Evolutionary conservation across 2,888 invertebrate genomes (phyloP).

Genomic region (Pterobdella sp.): DNA sequence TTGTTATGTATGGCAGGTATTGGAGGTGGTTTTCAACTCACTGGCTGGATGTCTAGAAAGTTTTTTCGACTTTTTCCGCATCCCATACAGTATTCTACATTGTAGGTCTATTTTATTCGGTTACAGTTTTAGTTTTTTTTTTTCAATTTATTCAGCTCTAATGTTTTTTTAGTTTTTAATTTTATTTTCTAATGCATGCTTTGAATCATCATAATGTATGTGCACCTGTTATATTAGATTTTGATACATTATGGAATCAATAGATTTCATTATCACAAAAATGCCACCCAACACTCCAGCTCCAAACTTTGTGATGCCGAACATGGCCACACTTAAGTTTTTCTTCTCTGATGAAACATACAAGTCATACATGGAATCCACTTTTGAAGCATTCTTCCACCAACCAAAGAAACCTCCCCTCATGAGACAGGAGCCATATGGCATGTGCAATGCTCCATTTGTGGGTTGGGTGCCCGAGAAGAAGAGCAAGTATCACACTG

Average conservation of each 20-base stretch:
- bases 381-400: background rate
- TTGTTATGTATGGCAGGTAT: no score
- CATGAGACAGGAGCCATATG: background rate
- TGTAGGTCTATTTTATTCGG: no score
- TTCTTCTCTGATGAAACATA: background rate
- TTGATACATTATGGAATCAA: no score
- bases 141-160: no score
- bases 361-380: background rate
- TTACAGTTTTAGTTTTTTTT: no score
- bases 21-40: conserved; percentile 4
- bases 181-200: no score
- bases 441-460: background rate
- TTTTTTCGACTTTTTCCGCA: background rate
- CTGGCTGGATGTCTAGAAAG: background rate
- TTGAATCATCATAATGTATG: no score
- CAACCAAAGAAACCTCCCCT: background rate
- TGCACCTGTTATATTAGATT: no score
- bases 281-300: no score
- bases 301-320: background rate
- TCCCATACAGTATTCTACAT: background rate
- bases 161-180: no score
- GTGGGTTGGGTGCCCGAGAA: background rate
- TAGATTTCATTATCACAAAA: no score
- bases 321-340: background rate
- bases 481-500: background rate